Evolutionary conservation across 2,797 vertebrate genomes (phyloP), one percentile per base, ranked within the genome.

Genomic region (Microctenopoma steveboyesi): DNA sequence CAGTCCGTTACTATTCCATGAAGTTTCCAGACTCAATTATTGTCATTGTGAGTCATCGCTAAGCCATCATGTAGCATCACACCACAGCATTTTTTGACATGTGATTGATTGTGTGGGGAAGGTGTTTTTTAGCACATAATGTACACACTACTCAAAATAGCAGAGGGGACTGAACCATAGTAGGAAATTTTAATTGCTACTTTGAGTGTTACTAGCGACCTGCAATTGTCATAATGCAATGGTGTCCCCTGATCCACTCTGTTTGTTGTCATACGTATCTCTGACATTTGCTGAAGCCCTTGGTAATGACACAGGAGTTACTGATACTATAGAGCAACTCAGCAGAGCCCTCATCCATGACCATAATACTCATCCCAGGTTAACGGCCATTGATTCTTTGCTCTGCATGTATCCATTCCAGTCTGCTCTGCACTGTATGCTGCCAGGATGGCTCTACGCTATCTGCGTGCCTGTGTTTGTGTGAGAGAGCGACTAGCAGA

Each of bases 361-460:
- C 86, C 55, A 84, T 79, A 81, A 83, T 72, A 80, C 83, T 90
- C 83, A 87, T 89, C 86, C 76, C 70, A 82, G 87, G 87, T 92
- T 90, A 93, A 92, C 83, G 82, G 69, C 82, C 85, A 89, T 91
- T 88, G 88, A 92, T 89, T 88, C 72, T 79, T 68, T 54, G 79
- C 88, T 83, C 79, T 69, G 79, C 74, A 69, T 80, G 82, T 73
- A 74, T 85, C 79, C 72, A 72, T 84, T 87, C 68, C 74, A 64
- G 78, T 81, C 75, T 62, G 63, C 75, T 79, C 81, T 72, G 50
- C 58, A 48, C 82, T 64, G 65, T 53, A 40, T 68, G 66, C 67
- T 65, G 47, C 61, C 1, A 28, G 47, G 57, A 74, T 63, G 55
- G 51, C 65, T 71, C 69, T 59, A 61, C 63, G 76, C 65, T 57